A percentile compares a stretch with the other conserved stretches of the same genome.
These are phyloP conservation scores for Beroe ovata DNA, from an alignment of 37 sponge, comb jelly and placozoan species.

Conservation along the genomic window DNA sequence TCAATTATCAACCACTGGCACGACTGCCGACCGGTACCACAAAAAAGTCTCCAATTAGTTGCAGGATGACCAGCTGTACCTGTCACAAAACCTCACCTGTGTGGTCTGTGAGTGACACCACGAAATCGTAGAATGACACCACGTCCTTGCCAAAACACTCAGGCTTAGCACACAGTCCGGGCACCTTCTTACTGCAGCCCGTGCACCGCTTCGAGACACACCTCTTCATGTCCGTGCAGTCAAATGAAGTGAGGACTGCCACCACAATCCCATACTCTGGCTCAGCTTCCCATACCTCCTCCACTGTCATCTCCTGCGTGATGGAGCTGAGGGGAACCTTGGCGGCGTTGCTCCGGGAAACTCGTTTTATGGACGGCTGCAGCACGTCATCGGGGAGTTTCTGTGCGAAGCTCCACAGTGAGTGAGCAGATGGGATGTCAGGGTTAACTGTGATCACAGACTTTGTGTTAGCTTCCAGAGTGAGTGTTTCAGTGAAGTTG, in stretches of 20 bases:
- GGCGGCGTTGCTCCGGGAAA: background rate
- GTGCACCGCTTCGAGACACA: constrained; percentile 47
- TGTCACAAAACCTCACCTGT: constrained; percentile 41
- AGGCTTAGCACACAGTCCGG: constrained; percentile 45
- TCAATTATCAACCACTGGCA: too few relatives aligned
- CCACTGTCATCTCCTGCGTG: background rate
- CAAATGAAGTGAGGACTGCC: background rate
- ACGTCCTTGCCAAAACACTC: constrained; percentile 64
- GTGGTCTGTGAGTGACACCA: constrained; percentile 13
- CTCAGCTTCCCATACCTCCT: background rate
- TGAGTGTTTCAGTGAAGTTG: constrained; percentile 17
- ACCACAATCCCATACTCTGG: constrained; percentile 13
- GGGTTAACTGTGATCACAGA: constrained; percentile 46
- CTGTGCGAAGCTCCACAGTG: constrained; percentile 18
- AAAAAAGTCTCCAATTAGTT: too few relatives aligned
- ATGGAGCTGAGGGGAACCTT: constrained; percentile 8
- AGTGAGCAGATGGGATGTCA: constrained; percentile 18
- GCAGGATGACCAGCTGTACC: too few relatives aligned
- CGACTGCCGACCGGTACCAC: too few relatives aligned
- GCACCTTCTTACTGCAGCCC: constrained; percentile 51
- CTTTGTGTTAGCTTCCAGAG: constrained; percentile 3
- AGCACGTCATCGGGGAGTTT: constrained; percentile 30
- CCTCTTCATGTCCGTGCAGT: constrained; percentile 29
- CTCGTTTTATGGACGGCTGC: background rate
- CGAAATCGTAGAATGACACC: constrained; percentile 31